Conservation (phyloP, 2,113 vertebrate genomes). For the Pelusios castaneus region DNA sequence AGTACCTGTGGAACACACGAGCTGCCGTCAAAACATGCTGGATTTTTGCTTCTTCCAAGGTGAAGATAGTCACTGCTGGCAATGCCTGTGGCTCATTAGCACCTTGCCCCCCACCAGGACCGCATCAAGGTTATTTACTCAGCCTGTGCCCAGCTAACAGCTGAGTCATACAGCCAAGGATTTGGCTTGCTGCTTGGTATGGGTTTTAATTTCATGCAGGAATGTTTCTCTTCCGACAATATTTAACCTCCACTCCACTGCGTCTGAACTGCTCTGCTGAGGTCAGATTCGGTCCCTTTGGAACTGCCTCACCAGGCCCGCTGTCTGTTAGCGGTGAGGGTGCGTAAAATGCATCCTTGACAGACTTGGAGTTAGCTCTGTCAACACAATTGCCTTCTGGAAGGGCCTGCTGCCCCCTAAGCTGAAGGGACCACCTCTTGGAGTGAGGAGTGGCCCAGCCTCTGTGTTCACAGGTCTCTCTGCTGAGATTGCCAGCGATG, state of each 20-base stretch:
- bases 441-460: background rate
- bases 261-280: background rate
- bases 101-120: background rate
- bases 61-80: background rate
- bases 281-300: background rate
- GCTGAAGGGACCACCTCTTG: background rate
- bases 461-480: background rate
- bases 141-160: background rate
- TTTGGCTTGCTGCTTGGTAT: background rate
- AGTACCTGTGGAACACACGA: too few species aligned
- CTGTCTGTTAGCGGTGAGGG: background rate
- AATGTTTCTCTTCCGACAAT: background rate
- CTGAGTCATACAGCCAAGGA: background rate
- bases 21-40: background rate
- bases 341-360: too few species aligned
- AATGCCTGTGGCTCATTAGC: background rate
- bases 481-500: background rate
- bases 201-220: constrained; percentile 14
- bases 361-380: background rate
- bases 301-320: background rate
- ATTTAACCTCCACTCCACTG: background rate
- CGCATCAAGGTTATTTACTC: constrained; percentile 14
- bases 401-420: background rate
- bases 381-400: background rate
- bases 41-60: background rate